Evolutionary conservation across 2,797 vertebrate genomes (phyloP).

Genomic region (Chaenodraco wilsoni): DNA sequence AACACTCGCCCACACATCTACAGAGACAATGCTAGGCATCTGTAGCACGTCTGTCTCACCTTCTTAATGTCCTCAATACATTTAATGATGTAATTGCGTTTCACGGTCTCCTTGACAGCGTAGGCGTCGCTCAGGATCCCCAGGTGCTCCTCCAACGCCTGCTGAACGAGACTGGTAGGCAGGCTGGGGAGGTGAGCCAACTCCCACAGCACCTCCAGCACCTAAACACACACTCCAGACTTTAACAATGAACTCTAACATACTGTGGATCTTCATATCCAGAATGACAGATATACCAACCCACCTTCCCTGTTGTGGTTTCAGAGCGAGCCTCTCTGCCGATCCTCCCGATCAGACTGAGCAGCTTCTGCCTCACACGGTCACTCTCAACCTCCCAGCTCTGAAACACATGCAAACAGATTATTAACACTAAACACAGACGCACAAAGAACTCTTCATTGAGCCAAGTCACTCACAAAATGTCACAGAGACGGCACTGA

Average conservation of each 20-base stretch:
- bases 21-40: neutral
- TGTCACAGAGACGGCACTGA: slow-evolving; percentile 55
- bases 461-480: neutral
- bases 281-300: slow-evolving; percentile 8
- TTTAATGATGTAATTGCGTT: slow-evolving; percentile 97
- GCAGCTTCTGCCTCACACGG: slow-evolving; percentile 94
- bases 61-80: slow-evolving; percentile 99
- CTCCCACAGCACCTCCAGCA: slow-evolving; percentile 97
- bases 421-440: neutral
- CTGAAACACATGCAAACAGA: slow-evolving; percentile 69
- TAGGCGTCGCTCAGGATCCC: slow-evolving; percentile 97
- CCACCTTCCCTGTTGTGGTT: slow-evolving; percentile 94
- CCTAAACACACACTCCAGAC: slow-evolving; percentile 76
- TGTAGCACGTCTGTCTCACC: slow-evolving; percentile 79
- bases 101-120: slow-evolving; percentile 95
- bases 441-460: neutral
- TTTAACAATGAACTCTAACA: neutral
- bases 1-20: neutral
- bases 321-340: slow-evolving; percentile 96
- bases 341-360: slow-evolving; percentile 96
- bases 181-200: slow-evolving; percentile 95
- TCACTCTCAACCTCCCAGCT: slow-evolving; percentile 98
- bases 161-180: slow-evolving; percentile 94
- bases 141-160: slow-evolving; percentile 96
- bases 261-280: neutral